phyloP scores from a whole-genome alignment of 2,888 invertebrate species.

The Agelastica alni region DNA sequence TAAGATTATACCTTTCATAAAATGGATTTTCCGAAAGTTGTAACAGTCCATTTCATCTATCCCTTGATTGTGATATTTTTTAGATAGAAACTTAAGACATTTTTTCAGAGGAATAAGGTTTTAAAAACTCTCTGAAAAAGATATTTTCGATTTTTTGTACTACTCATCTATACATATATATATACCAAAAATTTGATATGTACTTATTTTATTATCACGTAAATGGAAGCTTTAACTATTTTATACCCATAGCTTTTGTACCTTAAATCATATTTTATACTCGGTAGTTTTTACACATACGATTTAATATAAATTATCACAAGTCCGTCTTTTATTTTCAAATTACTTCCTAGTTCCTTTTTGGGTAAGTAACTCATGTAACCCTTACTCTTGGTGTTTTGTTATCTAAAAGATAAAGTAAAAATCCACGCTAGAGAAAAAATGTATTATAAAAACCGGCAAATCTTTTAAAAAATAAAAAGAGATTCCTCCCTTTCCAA shows the following conservation, averaged over 20 bases:
- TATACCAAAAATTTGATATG: conserved; percentile 23
- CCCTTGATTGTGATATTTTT: conserved; percentile 4
- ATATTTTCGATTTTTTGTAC: background rate
- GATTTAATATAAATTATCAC: conserved; percentile 7
- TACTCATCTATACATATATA: conserved; percentile 1
- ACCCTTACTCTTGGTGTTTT: too few species aligned
- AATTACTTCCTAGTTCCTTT: too few species aligned
- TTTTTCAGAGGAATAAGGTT: conserved; percentile 1
- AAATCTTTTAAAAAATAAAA: too few species aligned
- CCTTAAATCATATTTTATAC: conserved; percentile 2
- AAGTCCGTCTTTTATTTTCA: too few species aligned
- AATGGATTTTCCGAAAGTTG: too few species aligned
- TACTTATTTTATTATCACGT: conserved; percentile 13
- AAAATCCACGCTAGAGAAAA: too few species aligned
- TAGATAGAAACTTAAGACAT: background rate
- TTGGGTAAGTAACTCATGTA: too few species aligned
- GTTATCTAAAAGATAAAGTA: too few species aligned
- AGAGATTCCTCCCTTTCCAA: too few species aligned
- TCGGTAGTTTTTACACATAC: background rate
- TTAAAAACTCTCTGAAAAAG: background rate
- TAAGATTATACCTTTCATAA: too few species aligned
- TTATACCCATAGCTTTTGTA: conserved; percentile 20
- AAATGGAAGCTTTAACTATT: conserved; percentile 18
- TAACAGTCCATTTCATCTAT: too few species aligned
- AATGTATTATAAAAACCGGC: too few species aligned